phyloP scores from a whole-genome alignment of 2,888 invertebrate species.

The Steinernema carpocapsae region DNA sequence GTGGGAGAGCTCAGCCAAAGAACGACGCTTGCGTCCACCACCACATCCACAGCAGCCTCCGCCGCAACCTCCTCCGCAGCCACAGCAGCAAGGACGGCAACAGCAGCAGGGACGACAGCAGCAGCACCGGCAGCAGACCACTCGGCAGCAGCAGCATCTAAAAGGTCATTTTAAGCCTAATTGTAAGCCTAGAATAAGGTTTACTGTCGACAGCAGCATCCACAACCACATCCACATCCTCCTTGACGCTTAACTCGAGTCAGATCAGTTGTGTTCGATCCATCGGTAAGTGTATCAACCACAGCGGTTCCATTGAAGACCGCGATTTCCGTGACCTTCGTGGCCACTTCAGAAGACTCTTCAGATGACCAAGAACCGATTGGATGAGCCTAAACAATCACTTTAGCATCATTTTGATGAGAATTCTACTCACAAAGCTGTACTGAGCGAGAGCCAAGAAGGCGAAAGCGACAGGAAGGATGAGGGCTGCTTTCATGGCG shows the following conservation, averaged over 20 bases:
- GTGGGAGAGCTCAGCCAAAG: constrained; percentile 38
- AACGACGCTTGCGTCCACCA: constrained; percentile 40
- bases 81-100: constrained; percentile 37
- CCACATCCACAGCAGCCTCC: constrained; percentile 40
- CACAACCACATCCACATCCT: constrained; percentile 40
- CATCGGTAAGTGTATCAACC: constrained; percentile 38
- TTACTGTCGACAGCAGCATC: constrained; percentile 38
- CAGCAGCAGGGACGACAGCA: constrained; percentile 36
- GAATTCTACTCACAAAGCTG: constrained; percentile 13
- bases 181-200: neutral
- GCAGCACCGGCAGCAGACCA: constrained; percentile 37
- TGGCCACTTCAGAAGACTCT: neutral
- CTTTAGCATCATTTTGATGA: neutral
- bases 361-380: neutral
- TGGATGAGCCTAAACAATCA: constrained; percentile 16
- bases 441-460: constrained; percentile 24
- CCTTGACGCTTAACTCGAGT: constrained; percentile 39
- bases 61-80: constrained; percentile 37
- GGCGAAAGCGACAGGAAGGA: constrained; percentile 30
- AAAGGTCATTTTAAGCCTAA: neutral
- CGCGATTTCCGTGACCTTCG: neutral
- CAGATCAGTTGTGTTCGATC: constrained; percentile 38
- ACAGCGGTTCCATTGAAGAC: constrained; percentile 35
- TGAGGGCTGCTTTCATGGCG: constrained; percentile 33
- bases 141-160: constrained; percentile 36